Base-by-base conservation (phyloP, 1,140 invertebrate species). In the Tetramorium parvispinum region DNA sequence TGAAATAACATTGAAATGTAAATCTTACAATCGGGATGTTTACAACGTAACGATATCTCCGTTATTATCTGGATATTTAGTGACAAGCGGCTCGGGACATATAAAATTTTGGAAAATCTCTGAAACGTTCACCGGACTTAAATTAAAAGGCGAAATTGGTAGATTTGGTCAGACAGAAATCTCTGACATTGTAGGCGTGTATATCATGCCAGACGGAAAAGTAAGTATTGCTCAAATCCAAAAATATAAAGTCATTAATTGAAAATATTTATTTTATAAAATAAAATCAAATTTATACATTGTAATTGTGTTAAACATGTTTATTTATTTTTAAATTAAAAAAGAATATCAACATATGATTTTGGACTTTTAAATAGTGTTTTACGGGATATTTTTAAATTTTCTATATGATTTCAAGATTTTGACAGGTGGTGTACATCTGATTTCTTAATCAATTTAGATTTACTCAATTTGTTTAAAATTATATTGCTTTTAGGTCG, bases 71-170 rank as follows among this genome's bases (percentile, higher is more conserved):
- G 97, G 97, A 4, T 96, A 98, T 88, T 95, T 99, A 37, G 97
- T 97, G 7, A 97, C 98, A 1, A 96, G 97, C 89, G 98, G 98
- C 95, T 93, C 94, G 0, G 96, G 96, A 21, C 98, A 99, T 93
- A 98, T 99, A 78, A 98, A 98, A 95, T 98, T 98, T 95, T 99
- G 98, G 98, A 98, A 98, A 96, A 98, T 99, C 97, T 97, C 97
- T 0, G 93, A 96, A 88, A 98, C 98, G 0, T 99, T 98, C 92
- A 99, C 98, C 0, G 98, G 98, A 2, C 93, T 99, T 0, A 99
- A 99, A 94, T 94, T 99, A 2, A 97, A 98, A 94, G 98, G 98
- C 3, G 96, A 97, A 91, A 92, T 98, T 24, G 98, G 98, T 6
- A 96, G 97, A 93, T 99, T 99, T 95, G 98, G 98, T 1, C 98